Evolutionary conservation across 1,140 invertebrate species (phyloP).

Genomic region (Neodiprion pinetum): DNA sequence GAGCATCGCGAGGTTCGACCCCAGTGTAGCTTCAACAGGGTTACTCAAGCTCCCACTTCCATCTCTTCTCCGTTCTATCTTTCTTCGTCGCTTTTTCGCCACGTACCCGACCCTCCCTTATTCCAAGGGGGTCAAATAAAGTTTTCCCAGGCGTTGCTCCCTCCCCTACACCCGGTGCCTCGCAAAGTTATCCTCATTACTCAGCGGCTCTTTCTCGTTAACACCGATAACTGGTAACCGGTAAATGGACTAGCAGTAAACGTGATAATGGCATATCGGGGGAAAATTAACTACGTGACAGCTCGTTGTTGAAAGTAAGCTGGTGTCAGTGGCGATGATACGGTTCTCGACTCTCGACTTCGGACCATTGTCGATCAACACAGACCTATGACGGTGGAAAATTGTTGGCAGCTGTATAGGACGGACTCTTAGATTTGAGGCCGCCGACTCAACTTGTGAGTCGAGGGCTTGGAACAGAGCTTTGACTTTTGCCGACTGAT

Average conservation of each 20-base stretch:
- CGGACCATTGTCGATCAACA: no score
- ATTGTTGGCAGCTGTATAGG: no score
- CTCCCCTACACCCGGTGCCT: background rate
- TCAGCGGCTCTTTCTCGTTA: constrained; percentile 1
- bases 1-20: no score
- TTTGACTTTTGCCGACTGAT: no score
- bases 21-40: background rate
- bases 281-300: background rate
- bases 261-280: background rate
- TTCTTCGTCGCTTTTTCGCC: no score
- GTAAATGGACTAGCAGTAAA: background rate
- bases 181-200: constrained; percentile 13
- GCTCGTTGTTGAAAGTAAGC: background rate
- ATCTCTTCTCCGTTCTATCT: background rate
- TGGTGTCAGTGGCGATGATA: background rate
- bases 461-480: no score
- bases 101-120: background rate
- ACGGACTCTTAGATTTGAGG: no score
- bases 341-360: no score
- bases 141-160: background rate
- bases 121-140: background rate
- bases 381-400: no score
- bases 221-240: background rate
- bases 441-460: no score
- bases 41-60: background rate